Evolutionary conservation across 2,113 vertebrate species (phyloP), one percentile per base, ranked within the genome.

Genomic region (Semicossyphus pulcher): DNA sequence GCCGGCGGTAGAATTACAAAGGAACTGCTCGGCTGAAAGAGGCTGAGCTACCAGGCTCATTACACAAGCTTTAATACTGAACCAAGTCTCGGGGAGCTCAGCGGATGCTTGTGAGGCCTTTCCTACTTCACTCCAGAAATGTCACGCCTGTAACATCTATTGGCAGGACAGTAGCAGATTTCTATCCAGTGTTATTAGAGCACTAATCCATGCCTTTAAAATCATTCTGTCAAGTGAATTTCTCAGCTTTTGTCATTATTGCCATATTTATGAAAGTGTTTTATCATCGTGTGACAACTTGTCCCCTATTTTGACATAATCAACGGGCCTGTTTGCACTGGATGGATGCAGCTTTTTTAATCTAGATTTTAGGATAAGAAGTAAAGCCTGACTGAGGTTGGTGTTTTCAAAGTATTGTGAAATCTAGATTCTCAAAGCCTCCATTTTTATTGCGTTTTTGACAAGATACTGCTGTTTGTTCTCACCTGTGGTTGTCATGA

Each of bases 401-500:
- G 47, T 57, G 16, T 52, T 64, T 15, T 71, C 21, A 21, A 53
- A 51, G 72, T 81, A 44, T 79, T 66, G 32, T 78, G 53, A 56
- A 45, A 65, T 60, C 48, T 37, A 32, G 28, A 70, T 34, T 36
- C 29, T 67, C 10, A 45, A 48, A 42, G 42, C 72, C 26, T 57
- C 0, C n/a, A 65, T 54, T 76, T 45, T 15, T 32, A 21, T 70
- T 4, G 14, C 7, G 20, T 44, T 29, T 58, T 53, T 26, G 48
- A 72, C 21, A 32, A 28, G 53, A 58, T 67, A 23, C 68, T 81
- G 71, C 59, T 87, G 52, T 88, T 66, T 76, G 29, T 70, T 72
- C 49, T 69, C 20, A 48, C 72, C 39, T 85, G 68, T 89, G 86
- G 80, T 72, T 15, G 15, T 67, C 45, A 78, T 63, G 59, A 72